Evolutionary conservation across 2,888 invertebrate genomes (phyloP).

Genomic region (Fragum sueziense): DNA sequence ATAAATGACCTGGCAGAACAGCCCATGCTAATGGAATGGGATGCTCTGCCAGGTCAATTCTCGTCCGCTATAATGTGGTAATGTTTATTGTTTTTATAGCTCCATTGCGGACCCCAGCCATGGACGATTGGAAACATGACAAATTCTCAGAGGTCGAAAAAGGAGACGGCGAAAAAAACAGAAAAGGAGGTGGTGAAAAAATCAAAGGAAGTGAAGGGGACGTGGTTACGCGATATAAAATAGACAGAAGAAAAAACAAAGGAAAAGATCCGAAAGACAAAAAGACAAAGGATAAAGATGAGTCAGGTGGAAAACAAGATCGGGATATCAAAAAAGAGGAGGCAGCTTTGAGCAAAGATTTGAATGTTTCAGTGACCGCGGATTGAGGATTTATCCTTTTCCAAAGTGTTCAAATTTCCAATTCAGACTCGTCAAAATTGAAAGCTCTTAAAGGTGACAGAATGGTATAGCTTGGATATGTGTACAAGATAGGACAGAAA

Average conservation of each 20-base stretch:
- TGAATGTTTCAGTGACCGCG: slow-evolving; percentile 28
- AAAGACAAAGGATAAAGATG: slow-evolving; percentile 11
- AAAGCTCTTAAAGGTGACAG: too few species aligned
- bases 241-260: slow-evolving; percentile 17
- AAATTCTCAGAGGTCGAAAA: slow-evolving; percentile 46
- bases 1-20: too few species aligned
- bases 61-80: too few species aligned
- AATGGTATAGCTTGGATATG: neutral
- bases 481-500: too few species aligned
- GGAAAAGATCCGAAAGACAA: slow-evolving; percentile 10
- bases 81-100: neutral
- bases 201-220: neutral
- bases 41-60: too few species aligned
- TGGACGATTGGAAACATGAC: slow-evolving; percentile 60
- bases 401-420: too few species aligned
- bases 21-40: too few species aligned
- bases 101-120: neutral
- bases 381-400: neutral
- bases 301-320: neutral
- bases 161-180: too few species aligned
- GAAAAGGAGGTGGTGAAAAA: neutral
- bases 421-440: too few species aligned
- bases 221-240: neutral
- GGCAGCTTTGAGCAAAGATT: slow-evolving; percentile 25
- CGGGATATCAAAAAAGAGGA: slow-evolving; percentile 33